Evolutionary conservation across 2,113 vertebrate species (phyloP).

Genomic region (Megaceryle torquata): DNA sequence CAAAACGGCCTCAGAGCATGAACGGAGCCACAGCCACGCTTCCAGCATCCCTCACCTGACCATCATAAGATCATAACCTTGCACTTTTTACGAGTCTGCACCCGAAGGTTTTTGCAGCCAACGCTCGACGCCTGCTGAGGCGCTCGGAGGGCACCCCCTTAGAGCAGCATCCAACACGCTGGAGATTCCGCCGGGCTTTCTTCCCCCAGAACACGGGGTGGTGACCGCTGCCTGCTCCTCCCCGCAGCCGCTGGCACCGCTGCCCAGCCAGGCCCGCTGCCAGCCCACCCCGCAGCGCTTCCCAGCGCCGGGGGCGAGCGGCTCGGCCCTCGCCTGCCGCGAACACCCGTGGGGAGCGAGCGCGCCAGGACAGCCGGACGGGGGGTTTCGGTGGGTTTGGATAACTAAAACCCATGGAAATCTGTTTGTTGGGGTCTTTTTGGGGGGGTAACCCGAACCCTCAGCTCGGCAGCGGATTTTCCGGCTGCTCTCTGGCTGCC

Average conservation of each 20-base stretch:
- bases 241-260: neutral
- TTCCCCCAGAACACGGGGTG: too few species aligned
- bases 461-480: neutral
- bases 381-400: neutral
- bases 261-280: neutral
- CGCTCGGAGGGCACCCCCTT: accelerated
- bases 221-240: too few species aligned
- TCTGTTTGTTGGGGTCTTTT: too few species aligned
- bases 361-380: accelerated
- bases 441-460: neutral
- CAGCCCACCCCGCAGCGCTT: accelerated
- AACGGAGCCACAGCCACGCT: accelerated
- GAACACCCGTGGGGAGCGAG: accelerated
- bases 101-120: neutral
- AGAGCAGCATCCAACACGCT: accelerated
- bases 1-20: accelerated
- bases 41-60: accelerated
- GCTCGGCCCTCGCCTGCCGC: neutral
- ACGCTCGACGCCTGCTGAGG: accelerated
- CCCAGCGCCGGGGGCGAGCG: accelerated
- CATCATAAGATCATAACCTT: accelerated
- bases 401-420: accelerated
- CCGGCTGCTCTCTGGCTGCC: neutral
- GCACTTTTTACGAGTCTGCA: too few species aligned
- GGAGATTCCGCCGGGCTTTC: too few species aligned